A percentile compares a stretch with the other conserved stretches of the same genome.
phyloP scores from a whole-genome alignment of 2,113 vertebrate genomes.

The Passer montanus region DNA sequence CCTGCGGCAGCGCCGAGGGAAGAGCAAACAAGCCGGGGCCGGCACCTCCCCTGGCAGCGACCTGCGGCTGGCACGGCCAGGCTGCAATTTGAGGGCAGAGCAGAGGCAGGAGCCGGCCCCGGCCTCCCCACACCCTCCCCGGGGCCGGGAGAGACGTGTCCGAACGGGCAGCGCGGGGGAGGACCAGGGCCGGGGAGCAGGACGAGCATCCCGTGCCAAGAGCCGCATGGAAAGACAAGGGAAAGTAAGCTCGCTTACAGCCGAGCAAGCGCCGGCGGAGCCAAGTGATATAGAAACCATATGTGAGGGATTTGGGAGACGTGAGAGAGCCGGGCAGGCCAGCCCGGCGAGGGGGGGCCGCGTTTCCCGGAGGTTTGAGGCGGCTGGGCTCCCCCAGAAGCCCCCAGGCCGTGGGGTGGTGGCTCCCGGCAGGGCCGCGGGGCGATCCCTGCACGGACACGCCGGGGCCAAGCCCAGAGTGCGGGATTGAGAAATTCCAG shows the following conservation, averaged over 20 bases:
- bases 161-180: conserved; percentile 35
- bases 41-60: conserved; percentile 40
- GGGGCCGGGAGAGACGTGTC: conserved; percentile 23
- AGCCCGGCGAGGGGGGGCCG: background rate
- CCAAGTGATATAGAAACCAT: conserved; percentile 63
- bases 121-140: background rate
- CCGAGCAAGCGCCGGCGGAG: conserved; percentile 1
- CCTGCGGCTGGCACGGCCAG: background rate
- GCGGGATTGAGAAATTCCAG: background rate
- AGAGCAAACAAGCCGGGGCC: conserved; percentile 11
- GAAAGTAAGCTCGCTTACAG: conserved; percentile 44
- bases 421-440: background rate
- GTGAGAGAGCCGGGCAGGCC: conserved; percentile 26
- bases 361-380: background rate
- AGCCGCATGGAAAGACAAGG: conserved; percentile 42
- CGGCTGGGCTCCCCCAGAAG: background rate
- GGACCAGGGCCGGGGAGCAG: background rate
- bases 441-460: background rate
- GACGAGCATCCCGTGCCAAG: conserved; percentile 13
- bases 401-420: rapidly evolving
- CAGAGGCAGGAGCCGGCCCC: background rate
- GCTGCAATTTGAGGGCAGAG: conserved; percentile 61
- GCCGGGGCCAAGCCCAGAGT: background rate
- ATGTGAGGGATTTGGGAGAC: conserved; percentile 46
- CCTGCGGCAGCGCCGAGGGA: background rate